Base-by-base conservation (phyloP, 2,797 vertebrate genomes). In the Petrocephalus sullivani region DNA sequence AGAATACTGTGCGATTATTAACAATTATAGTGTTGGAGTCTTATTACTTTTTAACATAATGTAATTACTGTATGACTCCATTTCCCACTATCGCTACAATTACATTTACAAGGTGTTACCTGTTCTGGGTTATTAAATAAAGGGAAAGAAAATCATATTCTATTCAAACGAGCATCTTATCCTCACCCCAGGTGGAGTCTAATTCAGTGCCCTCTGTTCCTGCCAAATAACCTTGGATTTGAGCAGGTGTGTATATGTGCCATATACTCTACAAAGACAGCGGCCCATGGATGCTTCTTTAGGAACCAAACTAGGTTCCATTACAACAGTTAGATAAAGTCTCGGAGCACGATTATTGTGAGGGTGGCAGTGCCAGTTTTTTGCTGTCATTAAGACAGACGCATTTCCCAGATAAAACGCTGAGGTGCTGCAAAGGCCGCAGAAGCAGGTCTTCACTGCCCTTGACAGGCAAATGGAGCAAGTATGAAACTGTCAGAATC, bases 301-400 rank as follows among this genome's bases (percentile, higher is more conserved):
- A 41, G 88, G 58, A 85, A 58, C 51, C 19, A 7, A 58, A 28
- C n/a, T 61, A 60, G 54, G 67, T 64, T 10, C 10, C 9, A 41
- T 21, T 81, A 41, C 41, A 58, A 7, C 49, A 85, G 53, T 41
- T 37, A 81, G 33, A 37, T 90, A 82, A 64, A 91, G 90, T 92
- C 90, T 91, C 87, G 71, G 92, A 93, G 94, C 92, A 91, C 91
- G 94, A 94, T 95, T 95, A 95, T 94, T 93, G 93, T 92, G 90
- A 28, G 92, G 84, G 92, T 91, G 93, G 41, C 90, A 75, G 71
- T 87, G 89, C 92, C 92, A 3, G 3, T 92, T 93, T 93, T 93
- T 91, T 89, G 89, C 88, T 90, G n/a, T 37, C 2, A 3, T n/a
- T 82, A 90, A 88, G 7, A 10, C 90, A 60, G 92, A 94, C 49